Evolutionary conservation across 1,140 invertebrate genomes (phyloP), one percentile per base, ranked within the genome.

Genomic region (Bombus cullumanus): DNA sequence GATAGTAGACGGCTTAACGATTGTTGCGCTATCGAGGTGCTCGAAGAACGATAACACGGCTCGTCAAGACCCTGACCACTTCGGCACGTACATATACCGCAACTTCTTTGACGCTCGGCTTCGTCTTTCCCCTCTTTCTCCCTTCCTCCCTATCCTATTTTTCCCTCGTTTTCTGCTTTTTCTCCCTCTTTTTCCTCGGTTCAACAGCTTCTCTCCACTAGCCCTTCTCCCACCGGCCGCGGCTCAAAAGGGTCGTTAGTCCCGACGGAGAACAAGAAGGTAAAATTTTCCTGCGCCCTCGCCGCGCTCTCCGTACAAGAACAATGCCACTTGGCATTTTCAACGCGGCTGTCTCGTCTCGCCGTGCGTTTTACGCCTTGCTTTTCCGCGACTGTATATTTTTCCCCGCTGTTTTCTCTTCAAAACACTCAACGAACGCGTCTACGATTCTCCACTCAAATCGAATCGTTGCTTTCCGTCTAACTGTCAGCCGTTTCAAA

Each of bases 11-110:
- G 77, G 37, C 73, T 89, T 90, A 90, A 90, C 81, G 88, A 90
- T 62, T 15, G 88, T 75, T 81, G 76, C 80, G 72, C 81, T 83
- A 89, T 89, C 89, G 80, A 80, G 84, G 66, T 80, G 64, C 89
- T 83, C 62, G 71, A 77, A 47, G 80, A 59, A 77, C 81, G 76
- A 41, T 69, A 81, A 79, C 80, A 43, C 75, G 43, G 47, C 47
- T 62, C 41, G 83, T 47, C 59, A 8, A 43, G 39, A 34, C 9
- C 37, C 41, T 18, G 66, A 62, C 66, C 68, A 83, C 80, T 86
- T 82, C 39, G 78, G 69, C 88, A 86, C 83, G 78, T 82, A 77
- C 39, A 37, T 85, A 81, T 85, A 53, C 47, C 47, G 47, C 18
- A 53, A 53, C 18, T 53, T 53, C 47, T 89, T 89, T 41, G 74